These are phyloP conservation scores for Pentamera pediparva DNA, from an alignment of 53 echinoderm and acorn worm species.

Conservation along the genomic window DNA sequence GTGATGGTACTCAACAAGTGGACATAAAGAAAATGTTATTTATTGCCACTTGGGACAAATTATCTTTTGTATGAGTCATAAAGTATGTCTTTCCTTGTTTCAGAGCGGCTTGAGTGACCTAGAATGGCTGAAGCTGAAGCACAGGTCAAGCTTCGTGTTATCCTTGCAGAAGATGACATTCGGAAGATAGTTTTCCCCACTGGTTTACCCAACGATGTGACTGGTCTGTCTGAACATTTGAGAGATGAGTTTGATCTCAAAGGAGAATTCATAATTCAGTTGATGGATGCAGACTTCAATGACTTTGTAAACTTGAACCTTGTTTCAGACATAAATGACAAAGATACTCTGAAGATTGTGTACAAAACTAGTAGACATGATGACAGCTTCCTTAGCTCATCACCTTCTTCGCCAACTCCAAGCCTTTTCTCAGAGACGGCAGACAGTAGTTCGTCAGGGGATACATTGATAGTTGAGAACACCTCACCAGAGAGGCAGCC, in stretches of 20 bases:
- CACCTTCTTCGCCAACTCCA: conserved; percentile 8
- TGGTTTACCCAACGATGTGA: conserved; percentile 1
- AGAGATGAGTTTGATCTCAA: neutral
- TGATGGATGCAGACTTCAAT: conserved; percentile 36
- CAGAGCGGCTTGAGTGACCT: neutral
- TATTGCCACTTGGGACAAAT: too few relatives aligned
- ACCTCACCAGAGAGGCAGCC: neutral
- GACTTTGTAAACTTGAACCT: conserved; percentile 21
- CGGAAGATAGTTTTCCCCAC: conserved; percentile 13
- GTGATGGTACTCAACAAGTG: too few relatives aligned
- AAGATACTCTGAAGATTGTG: conserved; percentile 27
- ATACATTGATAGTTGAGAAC: conserved; percentile 3
- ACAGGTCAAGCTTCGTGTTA: conserved; percentile 11
- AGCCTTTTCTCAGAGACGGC: neutral
- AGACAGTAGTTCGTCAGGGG: neutral
- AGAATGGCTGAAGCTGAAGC: too few relatives aligned
- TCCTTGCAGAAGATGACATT: conserved; percentile 23
- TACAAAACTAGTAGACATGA: neutral
- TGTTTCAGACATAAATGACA: conserved; percentile 15
- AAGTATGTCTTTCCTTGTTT: neutral
- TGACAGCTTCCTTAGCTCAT: neutral
- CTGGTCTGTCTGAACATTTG: conserved; percentile 18
- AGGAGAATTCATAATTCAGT: conserved; percentile 27
- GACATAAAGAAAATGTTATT: too few relatives aligned
- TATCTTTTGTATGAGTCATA: too few relatives aligned